Base-by-base conservation (phyloP, 2,113 vertebrate genomes). In the Anseranas semipalmata region DNA sequence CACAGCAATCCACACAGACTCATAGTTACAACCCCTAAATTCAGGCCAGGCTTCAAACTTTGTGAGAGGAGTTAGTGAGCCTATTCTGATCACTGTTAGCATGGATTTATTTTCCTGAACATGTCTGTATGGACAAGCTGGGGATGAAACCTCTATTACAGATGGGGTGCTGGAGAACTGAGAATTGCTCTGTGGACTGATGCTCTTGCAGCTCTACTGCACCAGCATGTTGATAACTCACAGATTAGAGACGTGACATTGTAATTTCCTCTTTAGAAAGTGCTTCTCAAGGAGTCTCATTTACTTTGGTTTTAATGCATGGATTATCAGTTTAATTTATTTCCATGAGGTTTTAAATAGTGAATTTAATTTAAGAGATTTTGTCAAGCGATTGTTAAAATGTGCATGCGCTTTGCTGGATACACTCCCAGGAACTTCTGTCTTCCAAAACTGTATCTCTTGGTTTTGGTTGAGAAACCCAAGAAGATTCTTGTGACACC, bases 281-380 rank as follows among this genome's bases (percentile, higher is more conserved):
- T 1, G 18, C 22, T 70, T 39, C 78, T 68, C 45, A 33, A 65
- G 45, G 3, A 82, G 12, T 9, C 22, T 67, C 58, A 46, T 90
- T 41, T n/a, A 45, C 41, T 90, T 55, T 41, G 32, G 13, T 84
- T 83, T 83, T 45, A 89, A 92, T 83, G 76, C 65, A 78, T 62
- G 75, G 88, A 62, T 77, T 92, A 90, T 39, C 72, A 15, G n/a
- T 25, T 80, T 76, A 35, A 90, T 80, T 46, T 48, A 46, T 48
- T 95, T 88, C 75, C 59, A 20, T 15, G 11, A 85, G 58, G 8
- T 30, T 91, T 91, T 89, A 59, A 76, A 80, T 80, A 88, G 72
- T 68, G 58, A 71, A 80, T 89, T 89, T 77, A 95, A 93, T 95
- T 82, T 72, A 62, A 46, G 46, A 87, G 52, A 88, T 92, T 92